Percentiles rank a stretch among this genome's conserved stretches.
Evolutionary conservation across 2,113 vertebrate species (phyloP).

Genomic region (Bagarius yarrelli): DNA sequence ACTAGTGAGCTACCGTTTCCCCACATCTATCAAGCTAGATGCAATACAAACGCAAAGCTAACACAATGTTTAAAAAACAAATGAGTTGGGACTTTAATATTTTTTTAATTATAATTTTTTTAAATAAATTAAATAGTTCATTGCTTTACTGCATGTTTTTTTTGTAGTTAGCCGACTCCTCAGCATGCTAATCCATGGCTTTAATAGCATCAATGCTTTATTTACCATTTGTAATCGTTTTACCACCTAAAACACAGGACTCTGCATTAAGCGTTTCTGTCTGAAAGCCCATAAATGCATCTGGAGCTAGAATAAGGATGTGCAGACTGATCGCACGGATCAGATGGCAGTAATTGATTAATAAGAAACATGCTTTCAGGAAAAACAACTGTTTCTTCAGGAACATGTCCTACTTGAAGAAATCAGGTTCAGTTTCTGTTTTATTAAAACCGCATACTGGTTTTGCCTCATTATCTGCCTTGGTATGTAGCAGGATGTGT

Average conservation of each 20-base stretch:
- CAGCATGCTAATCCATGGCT: not conserved
- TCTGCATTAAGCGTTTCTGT: not conserved
- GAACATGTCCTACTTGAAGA: not conserved
- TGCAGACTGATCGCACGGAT: not conserved
- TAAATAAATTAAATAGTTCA: not conserved
- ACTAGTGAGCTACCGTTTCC: no score
- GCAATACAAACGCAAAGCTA: not conserved
- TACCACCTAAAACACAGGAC: not conserved
- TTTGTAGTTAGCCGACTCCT: not conserved
- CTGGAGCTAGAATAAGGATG: not conserved
- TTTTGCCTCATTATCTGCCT: not conserved
- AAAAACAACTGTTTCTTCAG: not conserved
- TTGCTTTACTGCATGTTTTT: not conserved
- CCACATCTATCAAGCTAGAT: not conserved
- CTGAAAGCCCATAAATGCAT: not conserved
- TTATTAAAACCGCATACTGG: constrained; percentile 65
- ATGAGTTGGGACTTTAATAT: not conserved
- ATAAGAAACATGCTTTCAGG: not conserved
- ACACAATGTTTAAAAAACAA: not conserved
- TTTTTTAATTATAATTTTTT: not conserved
- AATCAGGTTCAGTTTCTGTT: constrained; percentile 42
- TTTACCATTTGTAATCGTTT: not conserved
- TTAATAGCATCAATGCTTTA: not conserved
- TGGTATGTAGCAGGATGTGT: constrained; percentile 23
- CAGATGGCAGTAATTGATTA: constrained; percentile 15